phyloP scores from a whole-genome alignment of 2,113 vertebrate genomes.

The Cyanoderma ruficeps region DNA sequence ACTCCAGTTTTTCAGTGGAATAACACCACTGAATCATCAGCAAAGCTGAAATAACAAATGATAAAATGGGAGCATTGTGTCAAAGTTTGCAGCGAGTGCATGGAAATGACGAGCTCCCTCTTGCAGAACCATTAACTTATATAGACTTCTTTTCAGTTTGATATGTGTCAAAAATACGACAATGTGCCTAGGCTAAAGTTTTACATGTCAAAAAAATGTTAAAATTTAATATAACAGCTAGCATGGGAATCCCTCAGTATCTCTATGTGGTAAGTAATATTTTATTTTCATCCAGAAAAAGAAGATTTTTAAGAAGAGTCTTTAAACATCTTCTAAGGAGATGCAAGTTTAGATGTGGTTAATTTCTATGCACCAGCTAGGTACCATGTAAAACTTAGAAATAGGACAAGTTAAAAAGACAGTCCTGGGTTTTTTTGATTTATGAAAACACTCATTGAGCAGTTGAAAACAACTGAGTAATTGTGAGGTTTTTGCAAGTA shows the following conservation, averaged over 20 bases:
- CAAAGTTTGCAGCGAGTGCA: background rate
- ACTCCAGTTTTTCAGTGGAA: background rate
- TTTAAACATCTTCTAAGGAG: background rate
- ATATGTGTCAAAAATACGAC: background rate
- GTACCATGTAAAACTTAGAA: background rate
- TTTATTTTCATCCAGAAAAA: background rate
- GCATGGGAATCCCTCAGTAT: rapidly evolving
- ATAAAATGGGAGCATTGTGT: conserved; percentile 2
- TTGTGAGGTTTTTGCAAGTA: conserved; percentile 13
- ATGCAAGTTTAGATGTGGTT: background rate
- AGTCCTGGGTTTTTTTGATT: background rate
- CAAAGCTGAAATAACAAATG: background rate
- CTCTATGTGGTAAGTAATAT: background rate
- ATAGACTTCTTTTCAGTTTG: background rate
- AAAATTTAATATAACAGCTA: background rate
- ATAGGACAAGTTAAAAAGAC: background rate
- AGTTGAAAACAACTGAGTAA: conserved; percentile 15
- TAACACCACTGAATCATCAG: conserved; percentile 44
- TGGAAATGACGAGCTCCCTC: background rate
- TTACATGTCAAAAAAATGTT: background rate
- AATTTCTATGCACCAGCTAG: background rate
- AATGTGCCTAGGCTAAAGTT: background rate
- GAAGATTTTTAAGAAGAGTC: background rate
- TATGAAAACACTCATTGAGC: background rate
- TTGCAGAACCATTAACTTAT: background rate